Percentiles rank a stretch among this genome's conserved stretches.
Evolutionary conservation across 2,797 vertebrate species (phyloP).

Genomic region (Mormyrus proboscirostris): DNA sequence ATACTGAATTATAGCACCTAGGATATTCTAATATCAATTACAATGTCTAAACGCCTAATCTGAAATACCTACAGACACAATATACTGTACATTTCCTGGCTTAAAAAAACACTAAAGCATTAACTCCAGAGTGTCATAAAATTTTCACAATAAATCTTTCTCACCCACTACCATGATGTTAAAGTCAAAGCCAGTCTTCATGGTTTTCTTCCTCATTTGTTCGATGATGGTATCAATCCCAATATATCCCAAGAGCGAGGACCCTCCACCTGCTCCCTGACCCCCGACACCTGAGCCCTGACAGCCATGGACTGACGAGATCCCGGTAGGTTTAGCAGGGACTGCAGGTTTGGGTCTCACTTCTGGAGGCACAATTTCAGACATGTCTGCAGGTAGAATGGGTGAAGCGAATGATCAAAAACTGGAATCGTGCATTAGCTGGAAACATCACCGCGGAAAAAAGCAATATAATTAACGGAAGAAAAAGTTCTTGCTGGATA

Average conservation of each 20-base stretch:
- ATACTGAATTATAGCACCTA: background rate
- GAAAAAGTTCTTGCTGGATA: background rate
- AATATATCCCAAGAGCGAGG: slow-evolving; percentile 82
- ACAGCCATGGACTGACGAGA: slow-evolving; percentile 52
- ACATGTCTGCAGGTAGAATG: slow-evolving; percentile 70
- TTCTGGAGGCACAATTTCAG: slow-evolving; percentile 85
- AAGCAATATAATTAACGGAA: background rate
- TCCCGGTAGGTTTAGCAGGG: slow-evolving; percentile 77
- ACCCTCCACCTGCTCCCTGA: slow-evolving; percentile 52
- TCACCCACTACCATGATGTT: slow-evolving; percentile 97
- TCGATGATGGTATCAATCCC: slow-evolving; percentile 97
- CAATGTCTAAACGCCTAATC: background rate
- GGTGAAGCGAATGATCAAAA: background rate
- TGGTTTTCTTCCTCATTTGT: slow-evolving; percentile 97
- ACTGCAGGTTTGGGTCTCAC: slow-evolving; percentile 84
- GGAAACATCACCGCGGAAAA: background rate
- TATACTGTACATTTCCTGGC: background rate
- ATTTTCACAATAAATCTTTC: background rate
- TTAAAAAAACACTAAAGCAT: background rate
- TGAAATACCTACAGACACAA: background rate
- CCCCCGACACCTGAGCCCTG: slow-evolving; percentile 44
- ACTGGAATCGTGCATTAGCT: background rate
- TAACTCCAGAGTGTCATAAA: background rate
- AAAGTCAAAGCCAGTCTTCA: slow-evolving; percentile 97
- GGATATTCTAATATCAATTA: background rate